Conservation (phyloP, 2,888 invertebrate genomes). For the Neria commutata region DNA sequence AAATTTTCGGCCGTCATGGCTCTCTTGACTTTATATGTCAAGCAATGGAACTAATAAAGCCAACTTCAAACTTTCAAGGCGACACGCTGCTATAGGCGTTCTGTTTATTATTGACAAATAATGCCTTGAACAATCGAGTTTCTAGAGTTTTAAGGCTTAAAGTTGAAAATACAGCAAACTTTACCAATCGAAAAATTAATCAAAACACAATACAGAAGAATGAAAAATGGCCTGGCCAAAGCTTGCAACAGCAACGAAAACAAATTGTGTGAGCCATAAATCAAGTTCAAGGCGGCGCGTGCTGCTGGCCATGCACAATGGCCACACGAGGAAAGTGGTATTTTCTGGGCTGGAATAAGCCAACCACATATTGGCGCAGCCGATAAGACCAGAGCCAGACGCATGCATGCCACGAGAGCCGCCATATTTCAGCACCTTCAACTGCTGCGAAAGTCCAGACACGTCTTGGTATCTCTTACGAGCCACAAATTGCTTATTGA, state of each 20-base stretch:
- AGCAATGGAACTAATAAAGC: too few species aligned
- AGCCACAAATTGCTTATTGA: constrained; percentile 52
- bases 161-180: constrained; percentile 26
- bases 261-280: constrained; percentile 53
- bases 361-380: constrained; percentile 16
- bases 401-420: background rate
- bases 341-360: background rate
- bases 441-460: constrained; percentile 14
- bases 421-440: background rate
- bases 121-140: constrained; percentile 31
- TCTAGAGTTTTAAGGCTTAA: background rate
- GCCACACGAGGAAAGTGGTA: too few species aligned
- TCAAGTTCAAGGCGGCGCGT: constrained; percentile 34
- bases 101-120: background rate
- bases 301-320: too few species aligned
- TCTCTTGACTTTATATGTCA: too few species aligned
- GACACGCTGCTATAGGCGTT: too few species aligned
- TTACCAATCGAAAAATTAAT: constrained; percentile 50
- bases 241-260: constrained; percentile 50
- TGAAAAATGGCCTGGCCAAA: constrained; percentile 49
- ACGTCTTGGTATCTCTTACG: constrained; percentile 20
- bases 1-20: too few species aligned
- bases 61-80: background rate
- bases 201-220: constrained; percentile 38
- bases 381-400: constrained; percentile 30